Base-by-base conservation (phyloP, 2,888 invertebrate species). In the Encarsia formosa region DNA sequence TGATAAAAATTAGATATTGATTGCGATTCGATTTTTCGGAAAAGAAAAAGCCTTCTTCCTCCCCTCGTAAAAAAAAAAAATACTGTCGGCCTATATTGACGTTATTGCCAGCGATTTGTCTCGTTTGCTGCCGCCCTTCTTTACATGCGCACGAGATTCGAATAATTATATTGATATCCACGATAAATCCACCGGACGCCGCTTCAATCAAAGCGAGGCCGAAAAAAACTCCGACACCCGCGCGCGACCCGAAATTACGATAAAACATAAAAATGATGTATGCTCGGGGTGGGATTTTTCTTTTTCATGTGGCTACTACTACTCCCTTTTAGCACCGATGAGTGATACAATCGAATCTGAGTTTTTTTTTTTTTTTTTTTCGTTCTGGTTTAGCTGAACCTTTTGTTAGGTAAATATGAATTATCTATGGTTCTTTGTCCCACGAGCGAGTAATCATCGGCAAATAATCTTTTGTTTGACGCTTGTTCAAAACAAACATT, bases 61-160 rank as follows among this genome's bases (percentile, higher is more conserved):
- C 11, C n/a, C 19, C 18, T 13, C 19, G 37, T 37, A 61, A 63
- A 61, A 62, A 54, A 53, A 63, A 65, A 65, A 64, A 64, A 65
- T 63, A 56, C 61, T 61, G 61, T 64, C 55, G 53, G 57, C 56
- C 58, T 54, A 57, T 54, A 65, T 65, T 53, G 62, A 61, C 61
- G 62, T 65, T 66, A 66, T 65, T 62, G 61, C 62, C 59, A 54
- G 48, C 61, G 58, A 66, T 67, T 66, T 65, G 62, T 64, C 62
- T 60, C 54, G 49, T 57, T 59, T 54, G 45, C 53, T 23, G 32
- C 18, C 41, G 46, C 31, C 46, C 43, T 46, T 44, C 37, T 15
- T 19, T 32, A 41, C 41, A n/a, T 41, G 38, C 39, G 29, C 31
- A 32, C 44, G 43, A 37, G 34, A 49, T 19, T 46, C 54, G 42